Evolutionary conservation across 2,797 vertebrate species (phyloP).

Genomic region (Anabacerthia variegaticeps): DNA sequence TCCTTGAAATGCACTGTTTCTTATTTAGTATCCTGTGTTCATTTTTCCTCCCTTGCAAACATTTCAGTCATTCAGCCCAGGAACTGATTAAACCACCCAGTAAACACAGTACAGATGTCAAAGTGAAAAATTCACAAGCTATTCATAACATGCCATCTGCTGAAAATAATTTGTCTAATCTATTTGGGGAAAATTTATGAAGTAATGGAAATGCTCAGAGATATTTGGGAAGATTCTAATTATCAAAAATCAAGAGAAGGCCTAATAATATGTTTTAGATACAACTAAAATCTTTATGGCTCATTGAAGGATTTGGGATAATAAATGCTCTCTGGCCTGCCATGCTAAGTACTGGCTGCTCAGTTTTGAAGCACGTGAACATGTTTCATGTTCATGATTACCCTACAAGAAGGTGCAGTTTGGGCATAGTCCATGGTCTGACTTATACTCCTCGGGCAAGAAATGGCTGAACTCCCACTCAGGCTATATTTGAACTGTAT

Average conservation of each 20-base stretch:
- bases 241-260: background rate
- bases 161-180: constrained; percentile 62
- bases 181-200: constrained; percentile 12
- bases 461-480: background rate
- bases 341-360: background rate
- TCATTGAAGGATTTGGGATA: background rate
- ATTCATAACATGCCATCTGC: constrained; percentile 65
- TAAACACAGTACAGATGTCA: constrained; percentile 70
- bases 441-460: background rate
- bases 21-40: constrained; percentile 56
- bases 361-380: background rate
- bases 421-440: background rate
- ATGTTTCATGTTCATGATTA: background rate
- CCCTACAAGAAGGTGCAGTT: background rate
- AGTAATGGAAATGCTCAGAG: constrained; percentile 27
- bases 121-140: constrained; percentile 68
- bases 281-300: background rate
- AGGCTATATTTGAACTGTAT: background rate
- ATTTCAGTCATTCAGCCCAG: constrained; percentile 49
- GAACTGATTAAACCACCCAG: constrained; percentile 59
- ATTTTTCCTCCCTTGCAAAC: constrained; percentile 57
- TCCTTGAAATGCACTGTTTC: constrained; percentile 52
- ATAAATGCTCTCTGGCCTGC: background rate
- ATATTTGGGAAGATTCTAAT: constrained; percentile 22
- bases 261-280: background rate